phyloP scores from a whole-genome alignment of 2,113 vertebrate species.

The Pteruthius melanotis region DNA sequence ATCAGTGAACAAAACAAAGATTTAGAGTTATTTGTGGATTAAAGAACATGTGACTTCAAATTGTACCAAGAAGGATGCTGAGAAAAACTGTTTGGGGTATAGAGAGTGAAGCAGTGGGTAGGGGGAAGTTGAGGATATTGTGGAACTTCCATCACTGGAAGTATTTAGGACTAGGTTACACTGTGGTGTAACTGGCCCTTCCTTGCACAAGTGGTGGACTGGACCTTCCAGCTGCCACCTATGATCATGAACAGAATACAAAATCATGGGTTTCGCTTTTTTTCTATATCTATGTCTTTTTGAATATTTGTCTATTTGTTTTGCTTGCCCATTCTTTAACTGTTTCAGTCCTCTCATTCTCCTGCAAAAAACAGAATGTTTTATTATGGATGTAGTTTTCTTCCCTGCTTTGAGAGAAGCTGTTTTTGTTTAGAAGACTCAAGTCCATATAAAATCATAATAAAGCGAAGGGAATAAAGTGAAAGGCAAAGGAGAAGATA shows the following conservation, averaged over 20 bases:
- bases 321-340: background rate
- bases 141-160: background rate
- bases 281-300: background rate
- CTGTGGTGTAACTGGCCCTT: rapidly evolving
- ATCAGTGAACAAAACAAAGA: background rate
- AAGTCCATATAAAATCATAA: background rate
- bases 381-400: background rate
- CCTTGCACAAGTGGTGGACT: background rate
- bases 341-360: background rate
- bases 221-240: background rate
- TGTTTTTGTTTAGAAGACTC: background rate
- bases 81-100: background rate
- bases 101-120: background rate
- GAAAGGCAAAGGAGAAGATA: background rate
- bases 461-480: background rate
- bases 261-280: background rate
- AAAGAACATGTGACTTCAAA: background rate
- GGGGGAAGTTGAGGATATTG: background rate
- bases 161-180: background rate
- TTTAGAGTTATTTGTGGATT: background rate
- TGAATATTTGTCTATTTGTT: background rate
- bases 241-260: background rate
- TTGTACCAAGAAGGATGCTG: background rate
- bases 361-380: background rate
- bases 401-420: background rate